Percentiles rank a stretch among this genome's conserved stretches.
Evolutionary conservation across 2,797 vertebrate species (phyloP).

Genomic region (Euphonia xanthogaster): DNA sequence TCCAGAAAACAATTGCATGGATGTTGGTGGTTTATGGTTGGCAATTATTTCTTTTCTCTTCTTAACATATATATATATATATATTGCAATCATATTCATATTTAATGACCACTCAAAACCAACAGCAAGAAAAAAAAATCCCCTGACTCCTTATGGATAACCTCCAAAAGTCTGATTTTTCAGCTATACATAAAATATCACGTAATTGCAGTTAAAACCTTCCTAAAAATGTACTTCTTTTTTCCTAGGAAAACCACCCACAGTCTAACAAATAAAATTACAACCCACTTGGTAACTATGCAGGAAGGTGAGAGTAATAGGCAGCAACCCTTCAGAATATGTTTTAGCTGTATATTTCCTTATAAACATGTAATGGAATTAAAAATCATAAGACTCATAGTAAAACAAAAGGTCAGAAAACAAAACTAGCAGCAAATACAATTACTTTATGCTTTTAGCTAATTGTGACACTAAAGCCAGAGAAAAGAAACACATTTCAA

Average conservation of each 20-base stretch:
- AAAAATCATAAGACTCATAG: fast-evolving
- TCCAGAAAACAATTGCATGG: fast-evolving
- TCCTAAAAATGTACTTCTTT: background rate
- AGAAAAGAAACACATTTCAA: background rate
- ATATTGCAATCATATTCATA: background rate
- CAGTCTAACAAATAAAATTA: background rate
- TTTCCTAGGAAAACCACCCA: background rate
- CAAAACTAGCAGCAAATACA: background rate
- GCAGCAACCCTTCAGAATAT: background rate
- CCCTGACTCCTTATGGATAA: background rate
- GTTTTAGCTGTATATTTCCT: background rate
- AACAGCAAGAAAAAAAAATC: background rate
- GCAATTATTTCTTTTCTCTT: background rate
- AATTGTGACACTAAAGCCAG: background rate
- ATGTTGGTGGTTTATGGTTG: background rate
- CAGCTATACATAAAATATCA: background rate
- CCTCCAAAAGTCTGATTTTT: background rate
- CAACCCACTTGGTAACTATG: background rate
- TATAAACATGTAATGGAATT: background rate
- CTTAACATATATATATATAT: background rate
- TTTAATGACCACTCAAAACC: background rate
- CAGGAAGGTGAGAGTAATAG: background rate
- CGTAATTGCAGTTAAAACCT: background rate
- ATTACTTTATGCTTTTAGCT: background rate
- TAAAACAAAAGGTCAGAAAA: background rate